Percentiles rank a stretch among this genome's conserved stretches.
Evolutionary conservation across 2,797 vertebrate genomes (phyloP).

Genomic region (Brachyalestes nurse): DNA sequence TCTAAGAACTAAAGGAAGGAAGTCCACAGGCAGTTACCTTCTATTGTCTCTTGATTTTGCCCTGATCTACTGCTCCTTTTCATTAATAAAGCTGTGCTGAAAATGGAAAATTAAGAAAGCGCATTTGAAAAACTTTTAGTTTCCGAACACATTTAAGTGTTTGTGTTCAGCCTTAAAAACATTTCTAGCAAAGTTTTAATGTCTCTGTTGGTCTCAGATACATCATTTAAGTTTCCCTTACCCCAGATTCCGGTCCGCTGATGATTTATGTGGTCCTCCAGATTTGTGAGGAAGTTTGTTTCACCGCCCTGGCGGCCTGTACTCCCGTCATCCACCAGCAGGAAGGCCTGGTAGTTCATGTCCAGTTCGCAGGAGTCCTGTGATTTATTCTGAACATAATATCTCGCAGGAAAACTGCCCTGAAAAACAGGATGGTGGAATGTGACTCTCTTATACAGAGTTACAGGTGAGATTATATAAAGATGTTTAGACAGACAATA

Average conservation of each 20-base stretch:
- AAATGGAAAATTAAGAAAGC: not conserved
- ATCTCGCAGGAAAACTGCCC: constrained; percentile 85
- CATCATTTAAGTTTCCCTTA: constrained; percentile 50
- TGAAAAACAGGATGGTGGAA: constrained; percentile 51
- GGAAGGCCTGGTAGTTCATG: constrained; percentile 85
- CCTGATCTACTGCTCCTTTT: not conserved
- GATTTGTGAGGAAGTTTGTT: constrained; percentile 74
- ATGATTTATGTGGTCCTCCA: constrained; percentile 84
- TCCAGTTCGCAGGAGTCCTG: constrained; percentile 76
- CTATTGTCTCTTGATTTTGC: not conserved
- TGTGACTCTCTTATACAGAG: too few species aligned
- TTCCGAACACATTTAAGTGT: not conserved
- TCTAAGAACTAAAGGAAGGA: constrained; percentile 8
- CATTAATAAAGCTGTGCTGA: not conserved
- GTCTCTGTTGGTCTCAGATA: not conserved
- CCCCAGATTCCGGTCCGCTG: constrained; percentile 83
- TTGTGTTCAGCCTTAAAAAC: too few species aligned
- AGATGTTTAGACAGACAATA: too few species aligned
- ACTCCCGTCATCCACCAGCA: constrained; percentile 88
- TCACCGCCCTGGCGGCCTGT: constrained; percentile 73
- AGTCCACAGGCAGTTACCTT: not conserved
- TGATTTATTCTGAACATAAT: constrained; percentile 70
- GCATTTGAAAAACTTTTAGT: not conserved
- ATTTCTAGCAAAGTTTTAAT: not conserved
- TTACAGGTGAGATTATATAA: too few species aligned